Evolutionary conservation across 1,140 invertebrate species (phyloP).

Genomic region (Oncopeltus fasciatus): DNA sequence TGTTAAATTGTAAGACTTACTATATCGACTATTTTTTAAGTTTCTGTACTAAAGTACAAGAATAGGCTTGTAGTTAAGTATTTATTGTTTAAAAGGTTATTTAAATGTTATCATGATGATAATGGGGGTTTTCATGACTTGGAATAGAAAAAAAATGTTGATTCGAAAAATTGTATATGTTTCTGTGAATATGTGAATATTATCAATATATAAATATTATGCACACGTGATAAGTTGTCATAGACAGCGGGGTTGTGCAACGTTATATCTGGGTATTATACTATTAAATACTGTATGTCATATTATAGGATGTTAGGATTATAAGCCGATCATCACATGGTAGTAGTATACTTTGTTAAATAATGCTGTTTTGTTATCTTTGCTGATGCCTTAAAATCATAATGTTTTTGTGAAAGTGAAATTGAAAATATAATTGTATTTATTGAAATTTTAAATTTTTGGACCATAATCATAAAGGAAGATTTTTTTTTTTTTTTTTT

Average conservation of each 20-base stretch:
- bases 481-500: background rate
- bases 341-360: slow-evolving; percentile 8
- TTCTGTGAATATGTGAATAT: slow-evolving; percentile 8
- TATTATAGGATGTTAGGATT: slow-evolving; percentile 7
- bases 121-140: slow-evolving; percentile 8
- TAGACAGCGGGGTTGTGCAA: slow-evolving; percentile 2
- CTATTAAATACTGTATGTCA: slow-evolving; percentile 7
- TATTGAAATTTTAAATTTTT: background rate
- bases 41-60: slow-evolving; percentile 19
- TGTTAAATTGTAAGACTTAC: slow-evolving; percentile 13
- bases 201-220: slow-evolving; percentile 1
- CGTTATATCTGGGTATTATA: slow-evolving; percentile 5
- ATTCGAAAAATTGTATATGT: slow-evolving; percentile 8
- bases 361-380: slow-evolving; percentile 7
- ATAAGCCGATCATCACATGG: slow-evolving; percentile 6
- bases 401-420: background rate
- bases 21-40: slow-evolving; percentile 17
- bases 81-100: slow-evolving; percentile 9
- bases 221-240: slow-evolving; percentile 7
- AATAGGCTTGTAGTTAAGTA: slow-evolving; percentile 3
- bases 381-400: slow-evolving; percentile 1
- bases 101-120: slow-evolving; percentile 10
- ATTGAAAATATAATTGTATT: slow-evolving; percentile 5
- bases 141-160: slow-evolving; percentile 6
- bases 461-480: slow-evolving; percentile 4